Conservation (phyloP, 2,113 vertebrate genomes). For the Hippoglossus stenolepis region DNA sequence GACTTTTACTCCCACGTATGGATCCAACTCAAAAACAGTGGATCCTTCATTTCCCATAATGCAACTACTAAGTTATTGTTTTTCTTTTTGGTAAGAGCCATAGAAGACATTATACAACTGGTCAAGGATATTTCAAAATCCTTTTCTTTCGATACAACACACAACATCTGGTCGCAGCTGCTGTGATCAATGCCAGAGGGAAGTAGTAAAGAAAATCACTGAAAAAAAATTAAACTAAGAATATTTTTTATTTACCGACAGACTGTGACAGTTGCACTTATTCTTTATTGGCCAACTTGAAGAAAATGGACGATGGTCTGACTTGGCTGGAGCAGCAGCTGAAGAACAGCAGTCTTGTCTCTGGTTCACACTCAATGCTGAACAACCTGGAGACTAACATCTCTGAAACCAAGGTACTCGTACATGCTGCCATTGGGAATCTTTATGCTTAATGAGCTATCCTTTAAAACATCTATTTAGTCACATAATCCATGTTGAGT, state of each 20-base stretch:
- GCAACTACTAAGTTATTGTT: too few species aligned
- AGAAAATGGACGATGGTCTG: constrained; percentile 75
- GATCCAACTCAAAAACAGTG: too few species aligned
- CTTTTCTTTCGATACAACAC: constrained; percentile 5
- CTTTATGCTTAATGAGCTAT: not conserved
- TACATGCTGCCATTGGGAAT: not conserved
- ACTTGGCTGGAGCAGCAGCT: constrained; percentile 79
- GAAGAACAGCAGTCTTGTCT: constrained; percentile 60
- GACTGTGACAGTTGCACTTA: constrained; percentile 86
- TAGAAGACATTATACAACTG: not conserved
- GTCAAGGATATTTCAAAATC: not conserved
- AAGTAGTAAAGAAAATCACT: too few species aligned
- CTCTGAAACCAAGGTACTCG: constrained; percentile 81
- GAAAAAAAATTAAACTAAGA: not conserved
- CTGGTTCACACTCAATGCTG: constrained; percentile 70
- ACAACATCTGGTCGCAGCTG: not conserved
- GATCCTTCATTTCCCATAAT: too few species aligned
- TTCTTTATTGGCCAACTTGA: constrained; percentile 81
- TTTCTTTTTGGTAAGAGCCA: not conserved
- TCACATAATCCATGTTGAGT: not conserved
- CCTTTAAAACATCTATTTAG: not conserved
- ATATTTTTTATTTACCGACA: constrained; percentile 48
- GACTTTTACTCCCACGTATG: too few species aligned
- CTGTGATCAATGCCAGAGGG: not conserved
- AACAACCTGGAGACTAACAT: constrained; percentile 76